A percentile compares a stretch with the other conserved stretches of the same genome.
phyloP scores from a whole-genome alignment of 1,140 invertebrate genomes.

The Drosophila willistoni region DNA sequence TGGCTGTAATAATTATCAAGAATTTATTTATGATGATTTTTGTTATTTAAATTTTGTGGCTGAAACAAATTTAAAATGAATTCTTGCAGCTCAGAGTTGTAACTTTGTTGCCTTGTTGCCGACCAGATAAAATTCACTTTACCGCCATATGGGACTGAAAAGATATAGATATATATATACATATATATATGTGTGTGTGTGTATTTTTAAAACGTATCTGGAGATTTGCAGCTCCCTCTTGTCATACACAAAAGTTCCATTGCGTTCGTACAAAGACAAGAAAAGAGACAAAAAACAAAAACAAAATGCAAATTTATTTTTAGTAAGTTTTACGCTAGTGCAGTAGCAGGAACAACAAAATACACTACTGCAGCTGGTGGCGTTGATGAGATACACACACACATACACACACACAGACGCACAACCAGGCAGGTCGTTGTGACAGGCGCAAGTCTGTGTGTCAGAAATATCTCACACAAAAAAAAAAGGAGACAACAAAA shows the following conservation, averaged over 20 bases:
- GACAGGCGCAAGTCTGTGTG: slow-evolving; percentile 69
- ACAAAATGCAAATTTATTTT: slow-evolving; percentile 66
- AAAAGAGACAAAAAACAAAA: not conserved
- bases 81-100: no score
- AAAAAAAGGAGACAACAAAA: not conserved
- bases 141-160: slow-evolving; percentile 5
- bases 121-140: not conserved
- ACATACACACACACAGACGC: slow-evolving; percentile 16
- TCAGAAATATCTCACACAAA: slow-evolving; percentile 67
- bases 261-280: slow-evolving; percentile 25
- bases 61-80: no score
- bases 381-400: slow-evolving; percentile 39
- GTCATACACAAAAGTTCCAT: slow-evolving; percentile 51
- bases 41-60: no score
- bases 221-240: slow-evolving; percentile 20
- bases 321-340: slow-evolving; percentile 57
- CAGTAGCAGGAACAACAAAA: slow-evolving; percentile 34
- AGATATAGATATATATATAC: not conserved
- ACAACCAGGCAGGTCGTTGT: slow-evolving; percentile 42
- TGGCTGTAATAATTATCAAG: no score
- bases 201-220: not conserved
- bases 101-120: no score
- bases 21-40: no score
- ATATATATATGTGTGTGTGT: not conserved
- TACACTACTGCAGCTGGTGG: slow-evolving; percentile 40